A percentile compares a stretch with the other conserved stretches of the same genome.
phyloP scores from a whole-genome alignment of 2,113 vertebrate species.

The Limnothrissa miodon region DNA sequence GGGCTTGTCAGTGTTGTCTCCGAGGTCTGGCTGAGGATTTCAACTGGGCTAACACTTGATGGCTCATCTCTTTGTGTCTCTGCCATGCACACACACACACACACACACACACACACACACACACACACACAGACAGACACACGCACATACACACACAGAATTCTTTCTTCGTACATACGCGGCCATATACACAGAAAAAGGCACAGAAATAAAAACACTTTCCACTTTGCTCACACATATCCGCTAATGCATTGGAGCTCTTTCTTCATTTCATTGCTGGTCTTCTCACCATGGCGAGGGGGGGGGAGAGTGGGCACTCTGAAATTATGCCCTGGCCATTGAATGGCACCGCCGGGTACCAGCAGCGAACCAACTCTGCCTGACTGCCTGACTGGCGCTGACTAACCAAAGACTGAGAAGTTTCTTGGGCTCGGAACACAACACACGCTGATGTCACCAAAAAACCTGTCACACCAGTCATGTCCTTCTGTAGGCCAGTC shows the following conservation, averaged over 20 bases:
- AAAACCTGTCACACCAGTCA: not conserved
- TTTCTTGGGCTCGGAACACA: not conserved
- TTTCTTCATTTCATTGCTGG: not conserved
- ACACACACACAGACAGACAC: too few relatives aligned
- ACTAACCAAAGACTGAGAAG: not conserved
- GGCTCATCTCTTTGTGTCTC: not conserved
- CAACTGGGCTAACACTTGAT: not conserved
- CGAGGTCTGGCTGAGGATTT: constrained; percentile 2
- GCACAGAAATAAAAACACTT: not conserved
- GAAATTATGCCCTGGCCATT: constrained; percentile 32
- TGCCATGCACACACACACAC: not conserved
- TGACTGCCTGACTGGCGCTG: too few relatives aligned
- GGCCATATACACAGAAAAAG: not conserved
- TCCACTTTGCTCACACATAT: not conserved
- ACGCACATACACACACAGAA: too few relatives aligned
- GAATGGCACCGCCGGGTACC: not conserved
- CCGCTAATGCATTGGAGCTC: not conserved
- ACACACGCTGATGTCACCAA: not conserved
- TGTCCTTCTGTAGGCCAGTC: not conserved
- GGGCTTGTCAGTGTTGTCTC: not conserved
- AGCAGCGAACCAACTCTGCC: too few relatives aligned
- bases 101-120: not conserved
- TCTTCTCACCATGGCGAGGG: not conserved
- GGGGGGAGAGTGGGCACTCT: not conserved
- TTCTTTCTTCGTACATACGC: not conserved